Evolutionary conservation across 2,888 invertebrate species (phyloP).

Genomic region (Elysia crispata): DNA sequence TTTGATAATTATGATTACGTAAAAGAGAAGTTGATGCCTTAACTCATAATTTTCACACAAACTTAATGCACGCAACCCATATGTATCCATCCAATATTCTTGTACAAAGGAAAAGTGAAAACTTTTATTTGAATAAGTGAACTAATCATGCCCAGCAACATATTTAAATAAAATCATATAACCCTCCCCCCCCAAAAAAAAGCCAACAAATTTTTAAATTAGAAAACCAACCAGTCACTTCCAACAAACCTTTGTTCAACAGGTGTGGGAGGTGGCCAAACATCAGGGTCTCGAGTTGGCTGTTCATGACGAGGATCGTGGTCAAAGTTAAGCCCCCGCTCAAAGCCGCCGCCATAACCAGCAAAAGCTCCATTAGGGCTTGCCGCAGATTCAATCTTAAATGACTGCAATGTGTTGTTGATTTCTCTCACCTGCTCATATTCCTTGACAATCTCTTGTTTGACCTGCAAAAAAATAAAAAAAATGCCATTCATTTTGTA

Average conservation of each 20-base stretch:
- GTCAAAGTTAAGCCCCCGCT: slow-evolving; percentile 50
- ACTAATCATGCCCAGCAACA: too few relatives aligned
- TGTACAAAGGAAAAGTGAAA: too few relatives aligned
- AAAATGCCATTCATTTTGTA: background rate
- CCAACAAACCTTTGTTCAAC: slow-evolving; percentile 71
- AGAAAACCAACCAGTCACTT: background rate
- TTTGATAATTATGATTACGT: too few relatives aligned
- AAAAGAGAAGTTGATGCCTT: too few relatives aligned
- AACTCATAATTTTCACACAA: too few relatives aligned
- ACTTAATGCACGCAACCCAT: too few relatives aligned
- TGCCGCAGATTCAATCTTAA: slow-evolving; percentile 79
- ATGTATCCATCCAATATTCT: too few relatives aligned
- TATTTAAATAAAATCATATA: too few relatives aligned
- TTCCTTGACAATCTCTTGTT: slow-evolving; percentile 91
- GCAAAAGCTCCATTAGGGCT: slow-evolving; percentile 56
- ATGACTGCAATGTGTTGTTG: slow-evolving; percentile 86
- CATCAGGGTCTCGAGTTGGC: slow-evolving; percentile 87
- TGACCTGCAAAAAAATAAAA: slow-evolving; percentile 82
- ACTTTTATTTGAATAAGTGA: too few relatives aligned
- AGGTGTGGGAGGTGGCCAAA: slow-evolving; percentile 86
- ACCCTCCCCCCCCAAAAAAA: too few relatives aligned
- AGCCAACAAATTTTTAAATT: too few relatives aligned
- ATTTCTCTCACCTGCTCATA: slow-evolving; percentile 93
- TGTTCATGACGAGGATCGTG: slow-evolving; percentile 80
- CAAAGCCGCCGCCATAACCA: slow-evolving; percentile 52